These are phyloP conservation scores for Brachionus plicatilis DNA, from an alignment of 1,140 invertebrate species.

Conservation along the genomic window DNA sequence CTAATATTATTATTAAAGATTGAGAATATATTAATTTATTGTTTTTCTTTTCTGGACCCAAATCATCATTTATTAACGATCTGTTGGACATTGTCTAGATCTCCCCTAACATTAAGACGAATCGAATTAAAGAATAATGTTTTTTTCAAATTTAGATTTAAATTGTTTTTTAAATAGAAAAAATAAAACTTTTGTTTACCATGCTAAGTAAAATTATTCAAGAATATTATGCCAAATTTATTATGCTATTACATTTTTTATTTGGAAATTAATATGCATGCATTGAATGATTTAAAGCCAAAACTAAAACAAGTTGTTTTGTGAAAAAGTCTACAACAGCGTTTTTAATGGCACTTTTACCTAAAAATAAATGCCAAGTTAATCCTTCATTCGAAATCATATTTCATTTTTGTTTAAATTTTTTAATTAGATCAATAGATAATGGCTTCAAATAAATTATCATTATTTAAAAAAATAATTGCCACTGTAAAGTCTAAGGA, in stretches of 20 bases:
- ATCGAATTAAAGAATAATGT: no score
- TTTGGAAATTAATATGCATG: not conserved
- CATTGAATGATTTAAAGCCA: not conserved
- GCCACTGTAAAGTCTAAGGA: not conserved
- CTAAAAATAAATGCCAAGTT: not conserved
- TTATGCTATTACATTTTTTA: not conserved
- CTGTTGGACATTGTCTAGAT: no score
- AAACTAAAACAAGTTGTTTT: not conserved
- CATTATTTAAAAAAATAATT: not conserved
- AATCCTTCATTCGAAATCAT: not conserved
- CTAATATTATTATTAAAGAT: no score
- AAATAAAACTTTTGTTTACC: not conserved
- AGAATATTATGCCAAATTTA: not conserved
- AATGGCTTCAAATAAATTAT: slow-evolving; percentile 1
- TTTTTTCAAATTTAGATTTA: no score
- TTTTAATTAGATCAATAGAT: not conserved
- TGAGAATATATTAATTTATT: no score
- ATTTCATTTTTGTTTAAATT: not conserved
- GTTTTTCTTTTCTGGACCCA: no score
- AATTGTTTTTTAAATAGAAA: not conserved
- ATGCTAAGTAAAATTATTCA: not conserved
- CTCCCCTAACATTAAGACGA: no score
- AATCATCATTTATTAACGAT: no score
- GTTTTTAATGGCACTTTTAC: not conserved
- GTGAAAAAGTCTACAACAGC: not conserved